These are phyloP conservation scores for Callyntrura sp. DNA, from an alignment of 2,888 invertebrate genomes.

Conservation along the genomic window DNA sequence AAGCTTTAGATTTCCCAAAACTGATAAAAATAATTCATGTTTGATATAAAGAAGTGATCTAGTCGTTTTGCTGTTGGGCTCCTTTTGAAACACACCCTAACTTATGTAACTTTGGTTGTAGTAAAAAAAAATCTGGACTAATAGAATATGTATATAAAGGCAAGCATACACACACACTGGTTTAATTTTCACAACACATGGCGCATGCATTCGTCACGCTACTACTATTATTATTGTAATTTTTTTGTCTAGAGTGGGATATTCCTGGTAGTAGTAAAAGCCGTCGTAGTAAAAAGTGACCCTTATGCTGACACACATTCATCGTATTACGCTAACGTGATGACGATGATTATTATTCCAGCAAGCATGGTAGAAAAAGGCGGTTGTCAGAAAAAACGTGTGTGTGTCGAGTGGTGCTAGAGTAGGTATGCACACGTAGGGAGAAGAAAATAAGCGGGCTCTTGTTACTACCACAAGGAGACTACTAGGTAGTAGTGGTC, in stretches of 20 bases:
- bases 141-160: slow-evolving; percentile 36
- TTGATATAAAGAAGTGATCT: background rate
- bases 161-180: background rate
- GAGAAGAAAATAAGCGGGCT: slow-evolving; percentile 66
- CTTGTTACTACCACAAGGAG: slow-evolving; percentile 22
- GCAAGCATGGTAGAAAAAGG: too few species aligned
- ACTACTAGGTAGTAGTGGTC: too few species aligned
- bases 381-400: too few species aligned
- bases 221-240: slow-evolving; percentile 32
- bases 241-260: background rate
- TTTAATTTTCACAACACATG: slow-evolving; percentile 53
- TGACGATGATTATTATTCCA: slow-evolving; percentile 43
- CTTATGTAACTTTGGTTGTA: too few species aligned
- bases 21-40: slow-evolving; percentile 1
- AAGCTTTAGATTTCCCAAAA: background rate
- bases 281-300: slow-evolving; percentile 49
- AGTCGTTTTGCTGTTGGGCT: background rate
- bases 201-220: slow-evolving; percentile 57
- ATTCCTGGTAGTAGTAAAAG: slow-evolving; percentile 32
- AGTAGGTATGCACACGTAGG: slow-evolving; percentile 1
- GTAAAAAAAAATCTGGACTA: slow-evolving; percentile 20
- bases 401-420: too few species aligned
- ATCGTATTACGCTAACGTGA: background rate
- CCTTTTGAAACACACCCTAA: background rate
- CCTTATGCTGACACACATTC: slow-evolving; percentile 46